phyloP scores from a whole-genome alignment of 2,797 vertebrate species.

The Tapera naevia region DNA sequence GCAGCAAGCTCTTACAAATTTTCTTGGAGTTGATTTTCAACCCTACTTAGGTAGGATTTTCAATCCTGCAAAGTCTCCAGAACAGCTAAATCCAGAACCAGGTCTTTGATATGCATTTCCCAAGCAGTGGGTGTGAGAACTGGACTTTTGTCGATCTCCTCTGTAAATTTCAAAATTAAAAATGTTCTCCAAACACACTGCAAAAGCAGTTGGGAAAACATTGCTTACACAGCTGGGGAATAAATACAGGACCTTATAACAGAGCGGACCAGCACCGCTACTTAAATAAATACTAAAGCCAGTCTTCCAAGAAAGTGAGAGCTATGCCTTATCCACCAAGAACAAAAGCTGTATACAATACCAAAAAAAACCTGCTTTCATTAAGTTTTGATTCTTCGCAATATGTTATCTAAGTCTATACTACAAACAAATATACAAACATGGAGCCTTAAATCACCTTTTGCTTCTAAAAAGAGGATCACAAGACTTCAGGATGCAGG shows the following conservation, averaged over 20 bases:
- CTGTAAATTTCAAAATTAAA: background rate
- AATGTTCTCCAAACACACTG: background rate
- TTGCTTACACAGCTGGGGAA: background rate
- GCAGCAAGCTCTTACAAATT: background rate
- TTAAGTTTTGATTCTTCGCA: background rate
- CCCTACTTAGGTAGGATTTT: slow-evolving; percentile 5
- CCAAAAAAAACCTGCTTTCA: background rate
- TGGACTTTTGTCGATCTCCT: background rate
- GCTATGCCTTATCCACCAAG: background rate
- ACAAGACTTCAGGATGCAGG: background rate
- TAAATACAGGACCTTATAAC: background rate
- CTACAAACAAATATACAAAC: background rate
- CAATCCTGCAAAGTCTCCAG: background rate
- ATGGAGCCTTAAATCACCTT: background rate
- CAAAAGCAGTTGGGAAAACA: background rate
- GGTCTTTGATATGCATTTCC: background rate
- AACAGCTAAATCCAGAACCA: background rate
- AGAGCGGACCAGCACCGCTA: background rate
- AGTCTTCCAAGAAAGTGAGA: background rate
- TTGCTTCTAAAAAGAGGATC: background rate
- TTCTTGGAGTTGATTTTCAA: background rate
- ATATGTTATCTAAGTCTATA: background rate
- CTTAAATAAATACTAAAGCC: background rate
- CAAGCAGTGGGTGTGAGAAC: background rate
- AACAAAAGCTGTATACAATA: background rate